Base-by-base conservation (phyloP, 1,140 invertebrate genomes). In the Drosophila eugracilis region DNA sequence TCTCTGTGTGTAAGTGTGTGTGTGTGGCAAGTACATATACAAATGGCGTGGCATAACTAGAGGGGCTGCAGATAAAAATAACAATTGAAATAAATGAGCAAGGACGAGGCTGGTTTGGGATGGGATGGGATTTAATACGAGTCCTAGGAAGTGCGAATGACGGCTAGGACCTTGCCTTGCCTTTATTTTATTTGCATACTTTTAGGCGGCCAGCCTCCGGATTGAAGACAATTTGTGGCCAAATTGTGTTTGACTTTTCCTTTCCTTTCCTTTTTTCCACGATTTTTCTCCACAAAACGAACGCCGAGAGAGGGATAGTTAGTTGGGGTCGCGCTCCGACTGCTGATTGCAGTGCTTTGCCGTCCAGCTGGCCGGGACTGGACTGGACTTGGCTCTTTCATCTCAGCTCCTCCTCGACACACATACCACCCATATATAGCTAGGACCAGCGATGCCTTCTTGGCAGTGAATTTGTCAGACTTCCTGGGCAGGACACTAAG, bases 21-120 rank as follows among this genome's bases (percentile, higher is more conserved):
- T 37, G 10, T 30, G 17, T 41, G n/a, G 12, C 22, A 14, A 12
- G 4, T 19, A 44, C 26, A 39, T 39, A 39, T 48, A 50, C 65
- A 70, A 74, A 74, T 74, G 58, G 52, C 49, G 75, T 70, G 63
- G 71, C 75, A 80, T 80, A 80, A 80, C 75, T 80, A 79, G 75
- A 63, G 71, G 54, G 70, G 53, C 75, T 67, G 71, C 65, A 70
- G 76, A 80, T 80, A 80, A 80, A 80, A 80, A 78, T 80, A 78
- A 80, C 77, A 80, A 80, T 80, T 80, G 77, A 75, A 80, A 80
- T 80, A 80, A 80, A 80, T 80, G 77, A 80, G 77, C 77, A 66
- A 47, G 52, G 49, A 32, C 44, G 42, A 37, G 34, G 5, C 26
- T 26, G 26, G 26, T 7, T n/a, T 5, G 45, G 69, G 5, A 22